A percentile compares a stretch with the other conserved stretches of the same genome.
Conservation (phyloP, 2,797 vertebrate species). For the Pipistrellus pygmaeus region DNA sequence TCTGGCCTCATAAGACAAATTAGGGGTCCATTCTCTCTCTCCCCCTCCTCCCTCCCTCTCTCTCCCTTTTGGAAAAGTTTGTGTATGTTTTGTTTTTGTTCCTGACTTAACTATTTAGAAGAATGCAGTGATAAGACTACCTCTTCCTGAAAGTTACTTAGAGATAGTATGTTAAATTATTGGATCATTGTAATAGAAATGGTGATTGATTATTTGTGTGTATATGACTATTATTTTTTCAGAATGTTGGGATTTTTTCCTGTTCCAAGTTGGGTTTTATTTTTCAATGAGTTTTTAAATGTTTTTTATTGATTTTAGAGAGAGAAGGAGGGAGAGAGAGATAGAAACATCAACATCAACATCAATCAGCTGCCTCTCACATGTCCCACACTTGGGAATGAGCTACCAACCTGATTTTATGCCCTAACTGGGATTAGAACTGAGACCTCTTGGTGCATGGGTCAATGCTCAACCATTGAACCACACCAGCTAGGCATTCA, state of each 20-base stretch:
- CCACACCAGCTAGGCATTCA: too few relatives aligned
- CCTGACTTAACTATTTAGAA: constrained; percentile 14
- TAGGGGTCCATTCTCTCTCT: not conserved
- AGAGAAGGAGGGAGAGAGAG: too few relatives aligned
- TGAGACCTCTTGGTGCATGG: too few relatives aligned
- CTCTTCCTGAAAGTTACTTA: not conserved
- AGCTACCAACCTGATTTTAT: too few relatives aligned
- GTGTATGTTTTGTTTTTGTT: not conserved
- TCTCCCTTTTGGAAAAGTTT: not conserved
- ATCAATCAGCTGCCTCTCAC: too few relatives aligned
- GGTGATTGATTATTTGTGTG: not conserved
- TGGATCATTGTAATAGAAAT: not conserved
- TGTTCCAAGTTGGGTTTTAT: not conserved
- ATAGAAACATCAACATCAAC: too few relatives aligned
- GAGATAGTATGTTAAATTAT: not conserved
- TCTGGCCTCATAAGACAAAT: not conserved
- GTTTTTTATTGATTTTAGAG: too few relatives aligned
- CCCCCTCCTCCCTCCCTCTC: not conserved
- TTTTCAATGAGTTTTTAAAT: not conserved
- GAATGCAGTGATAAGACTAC: not conserved
- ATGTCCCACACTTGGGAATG: too few relatives aligned
- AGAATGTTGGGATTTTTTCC: not conserved
- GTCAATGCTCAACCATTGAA: too few relatives aligned
- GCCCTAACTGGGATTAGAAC: too few relatives aligned
- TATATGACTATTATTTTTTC: not conserved